These are phyloP conservation scores for Asobara japonica DNA, from an alignment of 1,140 invertebrate species.

Conservation along the genomic window DNA sequence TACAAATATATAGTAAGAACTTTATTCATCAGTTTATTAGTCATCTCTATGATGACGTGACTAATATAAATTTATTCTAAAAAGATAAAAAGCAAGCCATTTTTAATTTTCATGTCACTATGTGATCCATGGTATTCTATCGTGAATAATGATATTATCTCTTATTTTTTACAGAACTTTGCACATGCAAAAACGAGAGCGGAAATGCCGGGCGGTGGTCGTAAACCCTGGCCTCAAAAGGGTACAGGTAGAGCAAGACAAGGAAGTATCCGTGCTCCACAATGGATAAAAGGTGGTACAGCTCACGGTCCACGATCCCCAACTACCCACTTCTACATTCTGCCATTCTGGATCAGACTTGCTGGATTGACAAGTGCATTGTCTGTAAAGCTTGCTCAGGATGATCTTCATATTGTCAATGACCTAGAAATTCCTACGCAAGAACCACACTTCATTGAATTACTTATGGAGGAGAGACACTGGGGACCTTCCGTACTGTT, in stretches of 20 bases:
- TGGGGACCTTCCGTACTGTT: slow-evolving; percentile 98
- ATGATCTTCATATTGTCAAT: slow-evolving; percentile 93
- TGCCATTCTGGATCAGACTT: slow-evolving; percentile 80
- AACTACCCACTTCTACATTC: slow-evolving; percentile 91
- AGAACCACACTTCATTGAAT: slow-evolving; percentile 80
- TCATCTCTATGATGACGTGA: not conserved
- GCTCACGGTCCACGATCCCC: slow-evolving; percentile 90
- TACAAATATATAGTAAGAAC: slow-evolving; percentile 81
- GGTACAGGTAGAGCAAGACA: slow-evolving; percentile 88
- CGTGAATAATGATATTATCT: slow-evolving; percentile 5
- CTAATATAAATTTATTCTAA: not conserved
- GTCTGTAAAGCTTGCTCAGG: slow-evolving; percentile 92
- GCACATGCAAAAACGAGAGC: slow-evolving; percentile 68
- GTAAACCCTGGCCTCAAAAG: slow-evolving; percentile 97
- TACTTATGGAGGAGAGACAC: slow-evolving; percentile 82
- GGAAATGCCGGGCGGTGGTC: slow-evolving; percentile 87
- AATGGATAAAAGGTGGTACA: slow-evolving; percentile 84
- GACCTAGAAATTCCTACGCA: slow-evolving; percentile 87
- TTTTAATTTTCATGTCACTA: slow-evolving; percentile 13
- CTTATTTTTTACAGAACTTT: slow-evolving; percentile 24
- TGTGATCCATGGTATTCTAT: not conserved
- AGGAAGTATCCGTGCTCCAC: slow-evolving; percentile 88
- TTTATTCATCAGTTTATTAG: not conserved
- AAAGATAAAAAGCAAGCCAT: too few relatives aligned
- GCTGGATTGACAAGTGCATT: slow-evolving; percentile 84